Evolutionary conservation across 2,113 vertebrate species (phyloP).

Genomic region (Vidua chalybeata): DNA sequence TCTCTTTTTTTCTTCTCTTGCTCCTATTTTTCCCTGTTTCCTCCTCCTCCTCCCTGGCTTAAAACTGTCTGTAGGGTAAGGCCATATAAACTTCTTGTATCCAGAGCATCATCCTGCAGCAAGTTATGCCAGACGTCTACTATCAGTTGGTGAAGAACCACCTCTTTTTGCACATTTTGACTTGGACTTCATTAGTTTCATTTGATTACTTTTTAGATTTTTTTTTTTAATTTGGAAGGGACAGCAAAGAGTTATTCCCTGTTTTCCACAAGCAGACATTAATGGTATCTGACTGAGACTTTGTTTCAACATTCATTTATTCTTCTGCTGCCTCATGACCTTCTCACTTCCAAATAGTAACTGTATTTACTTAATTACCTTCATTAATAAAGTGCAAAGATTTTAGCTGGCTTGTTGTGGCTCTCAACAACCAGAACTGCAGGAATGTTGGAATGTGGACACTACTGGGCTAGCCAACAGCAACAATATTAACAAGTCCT

Average conservation of each 20-base stretch:
- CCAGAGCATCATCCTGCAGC: not conserved
- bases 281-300: not conserved
- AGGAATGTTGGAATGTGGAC: not conserved
- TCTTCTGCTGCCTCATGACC: not conserved
- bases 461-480: not conserved
- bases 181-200: not conserved
- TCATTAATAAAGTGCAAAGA: not conserved
- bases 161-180: not conserved
- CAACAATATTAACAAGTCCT: not conserved
- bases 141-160: not conserved
- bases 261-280: not conserved
- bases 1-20: fast-evolving
- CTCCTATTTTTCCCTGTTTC: not conserved
- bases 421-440: not conserved
- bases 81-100: not conserved
- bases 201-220: not conserved
- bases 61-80: not conserved
- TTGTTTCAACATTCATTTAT: not conserved
- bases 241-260: not conserved
- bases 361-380: not conserved
- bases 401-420: not conserved
- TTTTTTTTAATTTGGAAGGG: not conserved
- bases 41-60: not conserved
- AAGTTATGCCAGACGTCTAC: not conserved
- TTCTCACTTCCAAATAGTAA: not conserved